Evolutionary conservation across 2,888 invertebrate genomes (phyloP), one percentile per base, ranked within the genome.

Genomic region (Coelopa pilipes): DNA sequence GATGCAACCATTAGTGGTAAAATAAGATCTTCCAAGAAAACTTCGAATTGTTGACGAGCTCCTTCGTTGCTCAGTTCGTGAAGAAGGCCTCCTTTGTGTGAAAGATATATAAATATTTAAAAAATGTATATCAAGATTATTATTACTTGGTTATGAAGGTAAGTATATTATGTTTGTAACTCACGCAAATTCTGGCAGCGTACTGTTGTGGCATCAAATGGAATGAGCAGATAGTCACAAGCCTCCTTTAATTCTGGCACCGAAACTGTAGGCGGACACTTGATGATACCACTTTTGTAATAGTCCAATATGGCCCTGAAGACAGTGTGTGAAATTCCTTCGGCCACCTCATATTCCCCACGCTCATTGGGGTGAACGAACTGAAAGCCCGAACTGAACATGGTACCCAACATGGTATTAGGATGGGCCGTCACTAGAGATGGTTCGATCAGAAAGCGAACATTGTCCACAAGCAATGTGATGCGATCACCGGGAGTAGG

Each of bases 41-140:
- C 92, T 87, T 97, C 97, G 88, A 99, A 99, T 87, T 99, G 98
- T 78, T 95, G 93, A 3, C 98, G 92, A 0, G 99, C 99, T n/a
- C 99, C 99, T 87, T 99, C 99, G 89, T 99, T 99, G 60, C 98
- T 98, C 68, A 99, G 89, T 88, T 99, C 99, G 88, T 99, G 99
- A 73, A 99, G 91, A 71, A 99, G 91, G 69, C 98, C 98, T 82
- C 96, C 93, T 83, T 83, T 73, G 74, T 76, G 65, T 34, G 73
- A 66, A 76, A 68, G 47, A 45, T 3, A 47, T 13, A 57, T 45
- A 34, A 70, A 46, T 49, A 70, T 59, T 50, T 46, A 34, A 12
- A 70, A 45, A 59, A 47, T 46, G 59, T 57, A 53, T 34, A 59
- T 69, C 45, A 69, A 59, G 46, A 57, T 53, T 5, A 15, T 2